Percentiles rank a stretch among this genome's conserved stretches.
phyloP scores from a whole-genome alignment of 1,140 invertebrate species.

The Monomorium pharaonis region DNA sequence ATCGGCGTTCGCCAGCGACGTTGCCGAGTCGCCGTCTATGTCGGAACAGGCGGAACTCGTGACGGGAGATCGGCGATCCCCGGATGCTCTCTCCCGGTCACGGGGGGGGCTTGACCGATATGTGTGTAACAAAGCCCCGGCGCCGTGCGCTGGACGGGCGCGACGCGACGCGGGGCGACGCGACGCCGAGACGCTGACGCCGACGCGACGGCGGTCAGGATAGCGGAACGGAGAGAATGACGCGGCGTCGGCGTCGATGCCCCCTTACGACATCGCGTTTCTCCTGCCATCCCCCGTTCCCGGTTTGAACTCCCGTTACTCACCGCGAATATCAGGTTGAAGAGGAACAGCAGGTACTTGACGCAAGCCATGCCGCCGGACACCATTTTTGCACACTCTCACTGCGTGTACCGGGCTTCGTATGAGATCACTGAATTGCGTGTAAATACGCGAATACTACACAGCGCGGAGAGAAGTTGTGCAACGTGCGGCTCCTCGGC shows the following conservation, averaged over 20 bases:
- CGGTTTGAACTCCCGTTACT: constrained; percentile 83
- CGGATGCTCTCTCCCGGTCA: too few species aligned
- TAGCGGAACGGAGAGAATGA: background rate
- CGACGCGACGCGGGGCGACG: background rate
- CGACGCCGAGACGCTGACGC: background rate
- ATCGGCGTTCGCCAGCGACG: too few species aligned
- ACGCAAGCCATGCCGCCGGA: constrained; percentile 91
- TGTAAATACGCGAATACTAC: background rate
- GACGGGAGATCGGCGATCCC: too few species aligned
- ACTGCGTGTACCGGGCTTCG: constrained; percentile 5
- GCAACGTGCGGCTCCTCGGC: background rate
- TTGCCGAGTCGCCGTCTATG: too few species aligned
- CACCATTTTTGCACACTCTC: constrained; percentile 86
- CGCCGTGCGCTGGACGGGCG: too few species aligned
- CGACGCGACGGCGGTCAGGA: background rate
- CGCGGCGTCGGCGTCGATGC: background rate
- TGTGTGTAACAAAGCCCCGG: too few species aligned
- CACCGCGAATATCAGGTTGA: constrained; percentile 94
- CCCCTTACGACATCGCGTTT: background rate
- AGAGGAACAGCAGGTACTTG: constrained; percentile 93
- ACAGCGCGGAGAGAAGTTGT: background rate
- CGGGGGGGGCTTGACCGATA: too few species aligned
- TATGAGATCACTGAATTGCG: background rate
- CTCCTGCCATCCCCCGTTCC: background rate
- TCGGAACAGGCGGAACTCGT: too few species aligned